Evolutionary conservation across 2,888 invertebrate species (phyloP).

Genomic region (Quadroppia sp.): DNA sequence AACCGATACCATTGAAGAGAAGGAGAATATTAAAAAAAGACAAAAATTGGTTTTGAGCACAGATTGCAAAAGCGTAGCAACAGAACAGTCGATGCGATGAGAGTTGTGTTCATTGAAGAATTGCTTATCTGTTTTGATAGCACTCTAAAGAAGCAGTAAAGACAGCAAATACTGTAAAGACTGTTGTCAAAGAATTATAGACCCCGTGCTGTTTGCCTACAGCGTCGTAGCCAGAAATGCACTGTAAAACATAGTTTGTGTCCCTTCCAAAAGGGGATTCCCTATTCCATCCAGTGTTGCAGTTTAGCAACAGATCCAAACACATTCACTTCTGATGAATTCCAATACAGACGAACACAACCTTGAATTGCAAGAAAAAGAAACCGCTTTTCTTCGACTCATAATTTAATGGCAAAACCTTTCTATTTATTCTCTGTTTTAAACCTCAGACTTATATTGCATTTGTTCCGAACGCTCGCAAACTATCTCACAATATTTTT

Average conservation of each 20-base stretch:
- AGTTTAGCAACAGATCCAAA: background rate
- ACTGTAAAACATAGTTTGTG: constrained; percentile 18
- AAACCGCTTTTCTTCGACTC: constrained; percentile 13
- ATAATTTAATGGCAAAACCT: constrained; percentile 24
- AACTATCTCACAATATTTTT: background rate
- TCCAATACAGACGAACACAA: background rate
- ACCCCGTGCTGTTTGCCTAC: constrained; percentile 30
- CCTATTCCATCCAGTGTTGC: background rate
- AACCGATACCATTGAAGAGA: background rate
- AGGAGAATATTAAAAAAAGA: background rate
- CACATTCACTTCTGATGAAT: constrained; percentile 15
- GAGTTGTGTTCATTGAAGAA: constrained; percentile 17
- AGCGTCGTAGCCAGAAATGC: constrained; percentile 12
- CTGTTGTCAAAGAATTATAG: constrained; percentile 30
- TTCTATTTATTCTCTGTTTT: background rate
- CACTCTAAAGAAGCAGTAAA: constrained; percentile 27
- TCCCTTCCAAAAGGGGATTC: constrained; percentile 18
- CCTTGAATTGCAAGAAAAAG: constrained; percentile 7
- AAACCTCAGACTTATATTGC: background rate
- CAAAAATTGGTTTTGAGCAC: background rate
- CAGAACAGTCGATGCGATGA: background rate
- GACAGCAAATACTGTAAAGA: constrained; percentile 8
- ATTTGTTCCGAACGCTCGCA: background rate
- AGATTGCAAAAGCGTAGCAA: constrained; percentile 18
- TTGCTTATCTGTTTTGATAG: constrained; percentile 23